Percentiles rank a stretch among this genome's conserved stretches.
phyloP scores from a whole-genome alignment of 2,888 invertebrate genomes.

The Acronicta alni region DNA sequence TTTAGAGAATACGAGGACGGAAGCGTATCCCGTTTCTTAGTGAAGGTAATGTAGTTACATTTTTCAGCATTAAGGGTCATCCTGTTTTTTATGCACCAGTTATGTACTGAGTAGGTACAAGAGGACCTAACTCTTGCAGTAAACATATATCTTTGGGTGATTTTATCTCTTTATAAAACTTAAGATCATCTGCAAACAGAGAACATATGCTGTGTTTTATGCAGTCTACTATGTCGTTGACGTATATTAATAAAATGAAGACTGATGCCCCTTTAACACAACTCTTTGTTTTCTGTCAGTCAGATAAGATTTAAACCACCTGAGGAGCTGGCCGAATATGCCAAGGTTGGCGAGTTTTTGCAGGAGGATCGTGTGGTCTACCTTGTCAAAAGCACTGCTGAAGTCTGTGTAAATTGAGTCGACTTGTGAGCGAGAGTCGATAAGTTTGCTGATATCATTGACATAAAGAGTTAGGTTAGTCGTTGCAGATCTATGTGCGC shows the following conservation, averaged over 20 bases:
- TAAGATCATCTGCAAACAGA: slow-evolving; percentile 5
- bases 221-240: background rate
- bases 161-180: background rate
- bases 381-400: slow-evolving; percentile 6
- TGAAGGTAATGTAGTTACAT: background rate
- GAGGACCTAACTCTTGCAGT: background rate
- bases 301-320: slow-evolving; percentile 8
- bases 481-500: slow-evolving; percentile 1
- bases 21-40: background rate
- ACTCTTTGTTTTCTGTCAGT: slow-evolving; percentile 1
- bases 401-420: slow-evolving; percentile 9
- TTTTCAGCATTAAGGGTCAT: slow-evolving; percentile 4
- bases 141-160: background rate
- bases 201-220: slow-evolving; percentile 1
- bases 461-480: slow-evolving; percentile 3
- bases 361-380: background rate
- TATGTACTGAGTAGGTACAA: background rate
- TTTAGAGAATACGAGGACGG: slow-evolving; percentile 1
- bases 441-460: background rate
- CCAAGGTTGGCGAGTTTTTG: slow-evolving; percentile 1
- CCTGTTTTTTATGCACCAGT: slow-evolving; percentile 1
- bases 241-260: background rate
- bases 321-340: background rate
- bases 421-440: slow-evolving; percentile 3
- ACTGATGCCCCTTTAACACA: slow-evolving; percentile 1